Base-by-base conservation (phyloP, 2,113 vertebrate species). In the Epinephelus lanceolatus region DNA sequence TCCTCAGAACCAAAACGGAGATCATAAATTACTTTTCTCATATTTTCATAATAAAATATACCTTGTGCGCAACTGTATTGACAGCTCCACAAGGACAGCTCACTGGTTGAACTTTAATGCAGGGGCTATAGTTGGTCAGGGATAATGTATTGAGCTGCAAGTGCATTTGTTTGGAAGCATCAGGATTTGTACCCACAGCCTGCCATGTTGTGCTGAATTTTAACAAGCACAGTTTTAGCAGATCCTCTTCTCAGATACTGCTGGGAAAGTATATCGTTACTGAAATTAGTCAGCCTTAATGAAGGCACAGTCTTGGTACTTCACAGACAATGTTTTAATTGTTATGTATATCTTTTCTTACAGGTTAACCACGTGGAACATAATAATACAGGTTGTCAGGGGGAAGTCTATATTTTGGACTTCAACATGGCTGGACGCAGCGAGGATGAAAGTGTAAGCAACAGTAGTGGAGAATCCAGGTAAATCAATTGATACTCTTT, bases 381-480 rank as follows among this genome's bases (percentile, higher is more conserved):
- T 53, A 53, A 42, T 18, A 70, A 66, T 61, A 12, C 60, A 85
- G 53, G 12, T 66, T 78, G 63, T 78, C 84, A 79, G 81, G 59
- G 67, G 76, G 78, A 74, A 78, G 76, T 85, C 73, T 80, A n/a
- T 70, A 65, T 81, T 86, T 78, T 78, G 76, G 87, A 85, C 89
- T 86, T 90, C 84, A 92, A 80, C 95, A 99, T 99, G 98, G 99
- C 97, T 95, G 97, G 96, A 89, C 97, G 98, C 85, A 98, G 97
- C 91, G 98, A 99, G 95, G 97, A 99, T 88, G 98, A 99, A 95
- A 98, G 96, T 89, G 85, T 96, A 91, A 98, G 96, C 96, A 99
- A 99, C 93, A 98, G 97, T 90, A 98, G 96, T 91, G 97, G 96
- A 88, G 98, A 99, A 88, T 99, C 98, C 92, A 99, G 98, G 98